Evolutionary conservation across 2,113 vertebrate genomes (phyloP), one percentile per base, ranked within the genome.

Genomic region (Meles meles): DNA sequence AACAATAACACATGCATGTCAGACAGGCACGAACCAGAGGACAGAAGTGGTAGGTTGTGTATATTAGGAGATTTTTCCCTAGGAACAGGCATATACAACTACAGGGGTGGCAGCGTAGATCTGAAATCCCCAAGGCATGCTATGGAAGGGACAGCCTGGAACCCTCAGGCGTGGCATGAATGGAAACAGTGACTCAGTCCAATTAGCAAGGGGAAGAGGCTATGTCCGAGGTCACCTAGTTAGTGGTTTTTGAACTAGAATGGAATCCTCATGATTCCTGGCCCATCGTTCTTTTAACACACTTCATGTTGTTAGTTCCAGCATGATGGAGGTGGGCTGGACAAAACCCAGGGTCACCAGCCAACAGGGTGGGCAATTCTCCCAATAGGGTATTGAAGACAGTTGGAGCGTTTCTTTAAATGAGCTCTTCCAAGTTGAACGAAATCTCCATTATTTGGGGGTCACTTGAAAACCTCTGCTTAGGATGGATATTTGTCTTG

Each of bases 1-100:
- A 7, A 39, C 20, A 31, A 6, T 0, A 6, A 6, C 3, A 10
- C 18, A 67, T 4, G 2, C 0, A 6, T 12, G 37, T 18, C 25
- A 67, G 20, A 12, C 25, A 13, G 29, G 37, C 27, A 39, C 2
- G 39, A 55, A 44, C 7, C n/a, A n/a, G 31, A 29, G 5, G 17
- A 17, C 7, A 34, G 55, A 37, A 15, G 25, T 10, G 2, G 18
- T 3, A 39, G 90, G 15, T 47, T 21, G 31, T 0, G 1, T 7
- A 13, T 15, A 5, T 23, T 31, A 29, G 12, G 23, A 92, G 11
- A 12, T 67, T 29, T 23, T 15, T 0, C 42, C 72, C 42, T 15
- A 8, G 42, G 72, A 29, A 76, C 14, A 12, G 11, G 37, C 37
- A 44, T 15, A 7, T 17, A 29, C 12, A 6, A 27, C 7, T 76